These are phyloP conservation scores for Phoxinus phoxinus DNA, from an alignment of 2,113 vertebrate genomes.

Conservation along the genomic window DNA sequence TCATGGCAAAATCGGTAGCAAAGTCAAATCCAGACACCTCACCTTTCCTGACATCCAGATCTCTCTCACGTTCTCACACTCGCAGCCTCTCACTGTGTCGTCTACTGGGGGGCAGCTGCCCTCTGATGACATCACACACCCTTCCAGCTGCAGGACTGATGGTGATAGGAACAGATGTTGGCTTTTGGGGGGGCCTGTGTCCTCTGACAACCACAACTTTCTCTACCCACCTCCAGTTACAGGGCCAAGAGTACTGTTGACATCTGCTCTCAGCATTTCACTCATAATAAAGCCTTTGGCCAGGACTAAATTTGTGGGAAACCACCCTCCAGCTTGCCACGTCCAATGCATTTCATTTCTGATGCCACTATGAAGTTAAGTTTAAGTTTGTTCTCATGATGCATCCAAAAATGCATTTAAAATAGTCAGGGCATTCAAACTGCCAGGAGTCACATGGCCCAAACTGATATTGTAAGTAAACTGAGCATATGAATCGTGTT, in stretches of 20 bases:
- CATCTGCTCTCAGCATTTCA: slow-evolving; percentile 64
- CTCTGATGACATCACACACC: slow-evolving; percentile 62
- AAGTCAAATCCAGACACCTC: slow-evolving; percentile 8
- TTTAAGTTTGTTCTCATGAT: slow-evolving; percentile 52
- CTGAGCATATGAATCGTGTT: slow-evolving; percentile 32
- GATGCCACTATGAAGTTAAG: slow-evolving; percentile 19
- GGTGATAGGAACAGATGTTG: slow-evolving; percentile 65
- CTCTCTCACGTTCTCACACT: slow-evolving; percentile 28
- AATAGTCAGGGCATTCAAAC: not conserved
- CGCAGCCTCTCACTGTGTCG: slow-evolving; percentile 37
- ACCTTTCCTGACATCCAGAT: slow-evolving; percentile 14
- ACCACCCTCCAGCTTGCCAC: slow-evolving; percentile 41
- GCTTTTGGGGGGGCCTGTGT: slow-evolving; percentile 33
- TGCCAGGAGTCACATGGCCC: slow-evolving; percentile 28
- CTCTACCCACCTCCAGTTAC: slow-evolving; percentile 50
- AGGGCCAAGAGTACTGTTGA: slow-evolving; percentile 53
- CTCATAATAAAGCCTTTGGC: slow-evolving; percentile 51
- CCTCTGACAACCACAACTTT: slow-evolving; percentile 47
- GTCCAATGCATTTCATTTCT: slow-evolving; percentile 25
- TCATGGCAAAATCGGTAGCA: not conserved
- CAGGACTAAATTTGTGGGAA: slow-evolving; percentile 51
- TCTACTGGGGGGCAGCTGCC: slow-evolving; percentile 59
- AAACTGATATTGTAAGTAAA: slow-evolving; percentile 10
- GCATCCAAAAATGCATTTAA: slow-evolving; percentile 41
- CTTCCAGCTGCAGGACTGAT: slow-evolving; percentile 61